Base-by-base conservation (phyloP, 1,140 invertebrate species). In the Philotrypesis tridentata region DNA sequence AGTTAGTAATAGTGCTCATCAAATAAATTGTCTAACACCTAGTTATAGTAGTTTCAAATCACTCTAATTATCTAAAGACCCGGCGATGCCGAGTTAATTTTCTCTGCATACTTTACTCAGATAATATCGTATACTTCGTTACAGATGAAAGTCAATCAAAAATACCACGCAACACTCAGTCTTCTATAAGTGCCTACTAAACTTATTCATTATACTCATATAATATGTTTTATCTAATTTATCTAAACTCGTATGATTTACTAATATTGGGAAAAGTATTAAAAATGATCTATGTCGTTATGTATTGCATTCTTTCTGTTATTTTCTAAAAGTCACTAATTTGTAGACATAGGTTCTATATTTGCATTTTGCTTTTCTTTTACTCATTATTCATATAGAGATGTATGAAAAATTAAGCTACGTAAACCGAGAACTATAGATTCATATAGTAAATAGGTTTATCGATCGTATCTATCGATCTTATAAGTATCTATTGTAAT, bases 131-230 rank as follows among this genome's bases (percentile, higher is more conserved):
- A n/a, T n/a, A 43, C 61, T 79, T 78, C 48, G 7, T 73, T 76
- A 55, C 67, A 63, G 60, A 82, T 79, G 75, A 74, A 67, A 73
- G 70, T 82, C 43, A 79, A 83, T 75, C 1, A 68, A 68, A 73
- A 67, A 48, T 80, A 80, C 67, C 79, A 83, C 43, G 72, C 33
- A 83, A 75, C 72, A 83, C 63, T 75, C 70, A 82, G 33, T 73
- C 48, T 25, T 83, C 70, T 78, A 83, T 37, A 67, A 65, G n/a
- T 67, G 76, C 61, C 76, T 83, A 83, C 71, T 72, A 76, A 71
- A 37, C 29, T 81, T 61, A 79, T 70, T 73, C 12, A 21, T 81
- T 55, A 68, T 27, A 80, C 23, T 65, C 40, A n/a, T 68, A 74
- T n/a, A n/a, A n/a, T n/a, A n/a, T n/a, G 43, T 40, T 61, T 55